Conservation (phyloP, 2,888 invertebrate genomes). For the Lathronympha strigana region DNA sequence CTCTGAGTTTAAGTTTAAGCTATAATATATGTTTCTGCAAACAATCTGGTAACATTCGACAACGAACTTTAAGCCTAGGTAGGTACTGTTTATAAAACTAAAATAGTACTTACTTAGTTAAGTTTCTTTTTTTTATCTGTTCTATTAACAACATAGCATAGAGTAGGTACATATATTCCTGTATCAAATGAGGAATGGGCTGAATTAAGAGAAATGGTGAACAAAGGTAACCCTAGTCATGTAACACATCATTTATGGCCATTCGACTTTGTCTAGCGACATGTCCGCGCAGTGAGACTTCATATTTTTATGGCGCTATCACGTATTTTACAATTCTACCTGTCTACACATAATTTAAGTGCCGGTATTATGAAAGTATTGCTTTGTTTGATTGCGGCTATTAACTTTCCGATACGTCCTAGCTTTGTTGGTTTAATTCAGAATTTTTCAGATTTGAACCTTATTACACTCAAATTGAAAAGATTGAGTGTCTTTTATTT, state of each 20-base stretch:
- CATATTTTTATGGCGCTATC: conserved; percentile 73
- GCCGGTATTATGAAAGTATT: conserved; percentile 67
- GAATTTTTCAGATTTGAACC: not conserved
- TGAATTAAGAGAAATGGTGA: not conserved
- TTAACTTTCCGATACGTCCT: conserved; percentile 46
- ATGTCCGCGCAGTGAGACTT: conserved; percentile 72
- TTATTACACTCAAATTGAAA: too few relatives aligned
- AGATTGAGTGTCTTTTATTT: too few relatives aligned
- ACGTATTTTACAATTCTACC: conserved; percentile 59
- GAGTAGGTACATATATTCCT: not conserved
- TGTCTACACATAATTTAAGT: conserved; percentile 74
- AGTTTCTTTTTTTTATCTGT: not conserved
- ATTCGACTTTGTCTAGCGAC: conserved; percentile 64
- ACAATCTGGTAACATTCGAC: too few relatives aligned
- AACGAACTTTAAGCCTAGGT: too few relatives aligned
- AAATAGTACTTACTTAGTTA: too few relatives aligned
- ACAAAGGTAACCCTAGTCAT: conserved; percentile 27
- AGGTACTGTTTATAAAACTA: too few relatives aligned
- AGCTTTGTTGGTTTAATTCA: conserved; percentile 14
- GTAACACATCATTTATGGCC: conserved; percentile 57
- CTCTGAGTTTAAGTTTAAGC: too few relatives aligned
- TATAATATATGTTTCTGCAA: too few relatives aligned
- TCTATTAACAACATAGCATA: not conserved
- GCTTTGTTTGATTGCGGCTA: conserved; percentile 47
- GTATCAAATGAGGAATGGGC: conserved; percentile 9